These are phyloP conservation scores for Chiloscyllium punctatum DNA, from an alignment of 2,797 vertebrate species.

Conservation along the genomic window DNA sequence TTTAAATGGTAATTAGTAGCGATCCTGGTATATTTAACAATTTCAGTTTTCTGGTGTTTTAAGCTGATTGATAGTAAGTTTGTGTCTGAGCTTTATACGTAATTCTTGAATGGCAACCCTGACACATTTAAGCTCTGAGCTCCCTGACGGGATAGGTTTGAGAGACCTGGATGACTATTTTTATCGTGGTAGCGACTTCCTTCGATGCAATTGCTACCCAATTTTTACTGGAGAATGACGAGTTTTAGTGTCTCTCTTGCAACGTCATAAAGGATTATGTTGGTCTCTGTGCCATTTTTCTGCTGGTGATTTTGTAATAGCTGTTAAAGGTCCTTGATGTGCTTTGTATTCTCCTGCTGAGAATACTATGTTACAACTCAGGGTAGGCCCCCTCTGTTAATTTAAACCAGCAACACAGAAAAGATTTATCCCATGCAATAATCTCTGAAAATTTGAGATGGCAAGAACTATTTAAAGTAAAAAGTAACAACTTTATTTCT, in stretches of 20 bases:
- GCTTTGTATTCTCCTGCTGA: background rate
- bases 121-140: background rate
- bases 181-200: background rate
- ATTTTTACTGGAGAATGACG: background rate
- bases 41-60: background rate
- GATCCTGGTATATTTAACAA: no score
- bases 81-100: background rate
- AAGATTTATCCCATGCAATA: no score
- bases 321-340: background rate
- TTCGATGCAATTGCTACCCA: background rate
- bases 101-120: background rate
- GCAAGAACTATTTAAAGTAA: no score
- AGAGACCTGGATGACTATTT: background rate
- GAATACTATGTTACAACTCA: background rate
- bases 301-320: background rate
- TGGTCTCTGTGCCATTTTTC: background rate
- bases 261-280: background rate
- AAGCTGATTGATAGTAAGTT: background rate
- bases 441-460: no score
- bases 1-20: background rate
- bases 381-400: background rate
- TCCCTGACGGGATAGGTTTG: background rate
- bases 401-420: no score
- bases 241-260: background rate
- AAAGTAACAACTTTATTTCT: no score